Evolutionary conservation across 2,888 invertebrate genomes (phyloP).

Genomic region (Mellilla xanthometata): DNA sequence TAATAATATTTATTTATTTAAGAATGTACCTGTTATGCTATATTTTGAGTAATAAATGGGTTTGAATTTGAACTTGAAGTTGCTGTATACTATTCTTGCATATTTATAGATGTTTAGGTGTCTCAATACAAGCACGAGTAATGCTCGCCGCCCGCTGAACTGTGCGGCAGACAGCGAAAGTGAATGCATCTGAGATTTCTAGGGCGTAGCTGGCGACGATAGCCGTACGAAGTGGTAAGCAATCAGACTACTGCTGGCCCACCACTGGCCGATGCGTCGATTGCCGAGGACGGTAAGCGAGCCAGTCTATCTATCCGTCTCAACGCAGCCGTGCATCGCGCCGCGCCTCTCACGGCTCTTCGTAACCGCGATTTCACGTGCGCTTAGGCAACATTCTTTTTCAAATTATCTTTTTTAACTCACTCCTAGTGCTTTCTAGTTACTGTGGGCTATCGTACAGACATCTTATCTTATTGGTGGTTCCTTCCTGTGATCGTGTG

Average conservation of each 20-base stretch:
- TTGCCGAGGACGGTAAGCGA: background rate
- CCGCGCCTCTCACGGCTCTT: constrained; percentile 28
- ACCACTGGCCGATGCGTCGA: background rate
- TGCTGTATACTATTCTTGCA: no score
- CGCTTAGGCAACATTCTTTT: constrained; percentile 37
- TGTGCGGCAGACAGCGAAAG: constrained; percentile 61
- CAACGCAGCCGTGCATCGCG: constrained; percentile 42
- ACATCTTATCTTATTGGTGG: constrained; percentile 29
- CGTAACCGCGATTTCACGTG: constrained; percentile 37
- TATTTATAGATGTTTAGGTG: no score
- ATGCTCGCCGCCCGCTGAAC: no score
- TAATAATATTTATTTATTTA: no score
- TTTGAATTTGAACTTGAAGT: no score
- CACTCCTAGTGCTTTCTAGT: constrained; percentile 29
- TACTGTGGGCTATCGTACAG: constrained; percentile 26
- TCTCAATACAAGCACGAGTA: no score
- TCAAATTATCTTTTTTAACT: constrained; percentile 18
- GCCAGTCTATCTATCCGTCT: constrained; percentile 37
- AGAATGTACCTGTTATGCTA: no score
- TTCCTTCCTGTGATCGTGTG: constrained; percentile 28
- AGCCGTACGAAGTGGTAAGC: background rate
- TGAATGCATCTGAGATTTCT: constrained; percentile 59
- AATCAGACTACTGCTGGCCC: background rate
- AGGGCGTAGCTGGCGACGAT: constrained; percentile 45
- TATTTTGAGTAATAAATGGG: no score